These are phyloP conservation scores for Stegana nigrithorax DNA, from an alignment of 2,888 invertebrate genomes.

Conservation along the genomic window DNA sequence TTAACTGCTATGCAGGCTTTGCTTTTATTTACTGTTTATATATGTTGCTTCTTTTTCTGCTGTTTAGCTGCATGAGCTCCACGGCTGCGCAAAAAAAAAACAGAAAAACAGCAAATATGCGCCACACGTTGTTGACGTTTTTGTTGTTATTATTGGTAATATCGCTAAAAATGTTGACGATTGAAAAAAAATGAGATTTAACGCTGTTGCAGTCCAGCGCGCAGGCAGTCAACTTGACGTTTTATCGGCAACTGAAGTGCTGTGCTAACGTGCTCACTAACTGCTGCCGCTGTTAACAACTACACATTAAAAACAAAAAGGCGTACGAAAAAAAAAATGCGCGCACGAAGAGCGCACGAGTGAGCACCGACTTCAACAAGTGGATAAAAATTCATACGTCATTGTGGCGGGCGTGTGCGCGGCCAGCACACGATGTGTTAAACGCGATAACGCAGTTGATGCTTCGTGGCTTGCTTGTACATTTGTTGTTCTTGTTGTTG, in stretches of 20 bases:
- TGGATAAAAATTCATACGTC: no score
- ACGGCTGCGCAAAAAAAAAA: no score
- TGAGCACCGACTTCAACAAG: not conserved
- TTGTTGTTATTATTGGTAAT: no score
- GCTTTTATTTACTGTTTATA: no score
- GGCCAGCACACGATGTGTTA: not conserved
- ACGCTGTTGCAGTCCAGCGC: no score
- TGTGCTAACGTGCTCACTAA: conserved; percentile 25
- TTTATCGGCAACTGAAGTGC: conserved; percentile 56
- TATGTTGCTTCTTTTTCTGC: no score
- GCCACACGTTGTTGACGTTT: not conserved
- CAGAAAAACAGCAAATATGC: no score
- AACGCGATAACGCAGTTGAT: not conserved
- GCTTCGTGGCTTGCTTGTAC: conserved; percentile 30
- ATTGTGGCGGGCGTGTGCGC: not conserved
- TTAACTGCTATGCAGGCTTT: no score
- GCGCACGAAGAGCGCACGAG: not conserved
- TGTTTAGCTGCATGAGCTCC: no score
- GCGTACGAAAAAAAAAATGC: not conserved
- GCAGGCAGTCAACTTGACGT: conserved; percentile 42
- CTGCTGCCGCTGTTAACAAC: conserved; percentile 11
- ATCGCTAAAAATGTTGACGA: no score
- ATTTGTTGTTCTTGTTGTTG: conserved; percentile 28
- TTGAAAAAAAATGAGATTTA: no score
- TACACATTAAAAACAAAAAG: conserved; percentile 1